Conservation (phyloP, 2,888 invertebrate genomes). For the Oscheius sp. region DNA sequence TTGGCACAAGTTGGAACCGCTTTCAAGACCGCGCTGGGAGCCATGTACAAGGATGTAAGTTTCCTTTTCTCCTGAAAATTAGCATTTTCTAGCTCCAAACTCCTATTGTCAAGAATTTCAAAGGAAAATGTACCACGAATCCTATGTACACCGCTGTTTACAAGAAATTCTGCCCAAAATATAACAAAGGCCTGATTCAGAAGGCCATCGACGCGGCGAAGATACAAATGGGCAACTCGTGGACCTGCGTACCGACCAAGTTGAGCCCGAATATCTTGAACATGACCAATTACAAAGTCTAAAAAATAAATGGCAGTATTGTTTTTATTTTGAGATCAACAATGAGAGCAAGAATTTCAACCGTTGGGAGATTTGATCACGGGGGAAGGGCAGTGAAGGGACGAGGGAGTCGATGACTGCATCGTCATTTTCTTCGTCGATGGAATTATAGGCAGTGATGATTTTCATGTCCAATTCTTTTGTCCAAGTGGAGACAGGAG, state of each 20-base stretch:
- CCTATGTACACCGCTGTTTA: too few species aligned
- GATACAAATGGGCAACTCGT: background rate
- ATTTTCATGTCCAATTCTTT: conserved; percentile 13
- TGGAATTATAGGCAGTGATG: conserved; percentile 16
- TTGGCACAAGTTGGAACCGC: background rate
- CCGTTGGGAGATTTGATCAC: conserved; percentile 1
- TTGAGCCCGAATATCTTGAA: conserved; percentile 7
- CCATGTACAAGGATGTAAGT: background rate
- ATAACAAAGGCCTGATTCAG: too few species aligned
- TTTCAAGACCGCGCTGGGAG: background rate
- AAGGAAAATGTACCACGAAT: too few species aligned
- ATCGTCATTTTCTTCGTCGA: conserved; percentile 23
- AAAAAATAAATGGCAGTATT: too few species aligned
- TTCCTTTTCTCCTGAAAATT: too few species aligned
- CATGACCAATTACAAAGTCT: background rate
- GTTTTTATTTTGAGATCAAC: background rate
- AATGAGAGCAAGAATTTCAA: conserved; percentile 1
- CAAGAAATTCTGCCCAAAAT: too few species aligned
- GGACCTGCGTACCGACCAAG: background rate
- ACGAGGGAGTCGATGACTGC: conserved; percentile 8
- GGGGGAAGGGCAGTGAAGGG: background rate
- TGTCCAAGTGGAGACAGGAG: background rate
- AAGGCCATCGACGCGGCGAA: background rate
- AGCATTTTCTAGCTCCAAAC: background rate
- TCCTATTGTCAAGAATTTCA: background rate